Percentiles rank a stretch among this genome's conserved stretches.
These are phyloP conservation scores for Pinctada fucata DNA, from an alignment of 2,888 invertebrate genomes.

Conservation along the genomic window DNA sequence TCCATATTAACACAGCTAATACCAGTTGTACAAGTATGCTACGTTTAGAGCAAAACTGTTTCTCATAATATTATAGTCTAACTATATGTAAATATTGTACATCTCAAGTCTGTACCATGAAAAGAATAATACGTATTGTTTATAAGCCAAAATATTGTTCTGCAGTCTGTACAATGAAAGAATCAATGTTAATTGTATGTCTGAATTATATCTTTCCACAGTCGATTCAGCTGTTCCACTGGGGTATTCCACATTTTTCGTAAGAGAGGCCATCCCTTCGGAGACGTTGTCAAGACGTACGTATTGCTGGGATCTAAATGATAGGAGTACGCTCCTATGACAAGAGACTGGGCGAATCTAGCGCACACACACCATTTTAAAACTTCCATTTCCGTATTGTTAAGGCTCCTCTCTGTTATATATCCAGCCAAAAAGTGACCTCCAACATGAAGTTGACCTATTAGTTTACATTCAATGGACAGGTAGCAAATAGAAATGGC, in stretches of 20 bases:
- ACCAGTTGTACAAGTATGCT: too few species aligned
- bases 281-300: conserved; percentile 84
- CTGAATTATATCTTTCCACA: conserved; percentile 42
- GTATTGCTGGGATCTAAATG: conserved; percentile 86
- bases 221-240: conserved; percentile 35
- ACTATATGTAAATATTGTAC: too few species aligned
- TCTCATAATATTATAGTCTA: too few species aligned
- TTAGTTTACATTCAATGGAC: conserved; percentile 83
- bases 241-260: conserved; percentile 56
- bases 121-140: too few species aligned
- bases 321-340: conserved; percentile 87
- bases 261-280: conserved; percentile 68
- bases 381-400: conserved; percentile 82
- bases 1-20: too few species aligned
- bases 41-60: too few species aligned
- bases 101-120: too few species aligned
- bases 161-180: too few species aligned
- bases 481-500: conserved; percentile 90
- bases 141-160: too few species aligned
- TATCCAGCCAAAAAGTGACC: conserved; percentile 87
- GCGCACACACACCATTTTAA: conserved; percentile 86
- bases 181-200: conserved; percentile 1
- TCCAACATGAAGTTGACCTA: conserved; percentile 73
- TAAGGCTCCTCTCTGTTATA: conserved; percentile 81
- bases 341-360: conserved; percentile 89